Evolutionary conservation across 1,140 invertebrate genomes (phyloP), one percentile per base, ranked within the genome.

Genomic region (Linepithema humile): DNA sequence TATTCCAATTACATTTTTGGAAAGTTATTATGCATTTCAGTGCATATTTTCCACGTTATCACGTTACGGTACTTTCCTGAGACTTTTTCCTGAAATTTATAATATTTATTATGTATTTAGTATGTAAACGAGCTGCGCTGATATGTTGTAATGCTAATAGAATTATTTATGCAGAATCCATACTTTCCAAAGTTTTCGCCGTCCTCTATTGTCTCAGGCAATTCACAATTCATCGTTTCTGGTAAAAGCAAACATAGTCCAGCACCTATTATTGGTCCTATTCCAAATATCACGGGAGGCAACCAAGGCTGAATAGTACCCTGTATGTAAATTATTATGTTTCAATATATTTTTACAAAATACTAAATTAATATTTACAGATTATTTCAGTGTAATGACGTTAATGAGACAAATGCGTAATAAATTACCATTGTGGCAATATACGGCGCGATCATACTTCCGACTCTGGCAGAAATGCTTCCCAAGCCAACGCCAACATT

Each of bases 381-480:
- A 20, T 48, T 59, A 50, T 50, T 17, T 72, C n/a, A 17, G 57
- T 35, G n/a, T 40, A 65, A 45, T 40, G 10, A 26, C 2, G 10
- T 9, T 7, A 20, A n/a, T n/a, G n/a, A n/a, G n/a, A n/a, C n/a
- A n/a, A n/a, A n/a, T n/a, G n/a, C n/a, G n/a, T n/a, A 73, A 80
- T 78, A 57, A 62, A 80, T 88, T 91, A 94, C 95, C 89, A 96
- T 92, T 43, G 94, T 93, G 4, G 96, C 94, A n/a, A 96, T 91
- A 43, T 94, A 95, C 60, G 96, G 96, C 17, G 96, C 96, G 20
- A 96, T 91, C 94, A 97, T 96, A 1, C 96, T 96, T n/a, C 96
- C 96, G 43, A 96, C 90, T 57, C 96, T 95, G 5, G 95, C 95
- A 80, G 95, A 95, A 64, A 96, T 95, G n/a, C 96, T 95, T 10